Evolutionary conservation across 2,113 vertebrate genomes (phyloP).

Genomic region (Trematocara stigmaticum): DNA sequence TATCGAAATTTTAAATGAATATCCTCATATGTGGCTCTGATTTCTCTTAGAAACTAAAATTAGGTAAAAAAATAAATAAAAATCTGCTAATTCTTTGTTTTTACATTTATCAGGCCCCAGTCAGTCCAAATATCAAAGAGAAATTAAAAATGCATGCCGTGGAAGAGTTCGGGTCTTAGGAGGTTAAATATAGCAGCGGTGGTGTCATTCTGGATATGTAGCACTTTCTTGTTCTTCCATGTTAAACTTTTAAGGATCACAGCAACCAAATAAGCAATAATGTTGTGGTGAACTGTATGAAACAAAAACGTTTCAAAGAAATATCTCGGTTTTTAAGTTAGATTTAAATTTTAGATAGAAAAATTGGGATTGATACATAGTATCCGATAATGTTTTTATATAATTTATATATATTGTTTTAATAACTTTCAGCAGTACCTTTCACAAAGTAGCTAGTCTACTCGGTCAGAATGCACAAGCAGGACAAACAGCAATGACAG

Average conservation of each 20-base stretch:
- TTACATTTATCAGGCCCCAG: no score
- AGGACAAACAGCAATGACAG: background rate
- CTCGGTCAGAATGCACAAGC: background rate
- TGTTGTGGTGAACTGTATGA: background rate
- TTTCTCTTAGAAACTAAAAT: no score
- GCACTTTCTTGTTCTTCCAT: background rate
- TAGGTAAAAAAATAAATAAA: no score
- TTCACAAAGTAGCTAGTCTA: background rate
- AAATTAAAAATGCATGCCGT: no score
- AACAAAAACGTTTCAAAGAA: background rate
- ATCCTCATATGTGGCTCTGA: no score
- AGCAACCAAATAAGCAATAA: background rate
- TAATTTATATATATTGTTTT: fast-evolving
- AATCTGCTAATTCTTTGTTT: no score
- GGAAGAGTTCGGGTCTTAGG: no score
- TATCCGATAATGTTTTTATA: no score
- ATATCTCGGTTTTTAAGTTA: fast-evolving
- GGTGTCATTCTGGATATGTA: background rate
- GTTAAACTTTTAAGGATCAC: fast-evolving
- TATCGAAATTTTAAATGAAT: no score
- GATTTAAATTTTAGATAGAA: background rate
- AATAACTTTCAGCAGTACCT: background rate
- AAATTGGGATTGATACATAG: background rate
- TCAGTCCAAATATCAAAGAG: no score
- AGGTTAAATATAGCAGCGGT: fast-evolving